Conservation (phyloP, 2,113 vertebrate genomes). For the Pygoscelis antarcticus region DNA sequence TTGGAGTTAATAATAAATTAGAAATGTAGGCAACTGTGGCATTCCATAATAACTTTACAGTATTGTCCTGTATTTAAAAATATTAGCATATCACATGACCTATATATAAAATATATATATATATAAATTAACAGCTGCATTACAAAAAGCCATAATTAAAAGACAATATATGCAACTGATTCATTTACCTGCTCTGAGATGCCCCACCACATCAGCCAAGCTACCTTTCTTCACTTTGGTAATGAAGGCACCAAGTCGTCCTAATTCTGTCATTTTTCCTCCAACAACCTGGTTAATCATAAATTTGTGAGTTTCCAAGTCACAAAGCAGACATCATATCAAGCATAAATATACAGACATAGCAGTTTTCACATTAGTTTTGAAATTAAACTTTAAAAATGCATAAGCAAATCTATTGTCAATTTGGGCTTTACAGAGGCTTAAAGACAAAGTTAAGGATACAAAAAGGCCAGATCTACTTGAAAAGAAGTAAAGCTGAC, state of each 20-base stretch:
- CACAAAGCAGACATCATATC: background rate
- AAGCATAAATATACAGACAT: background rate
- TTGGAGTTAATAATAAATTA: background rate
- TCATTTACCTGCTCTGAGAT: slow-evolving; percentile 91
- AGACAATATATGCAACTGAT: background rate
- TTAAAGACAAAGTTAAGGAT: background rate
- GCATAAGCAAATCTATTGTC: background rate
- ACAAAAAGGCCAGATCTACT: background rate
- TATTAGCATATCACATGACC: background rate
- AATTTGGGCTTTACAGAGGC: background rate
- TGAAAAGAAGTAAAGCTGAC: background rate
- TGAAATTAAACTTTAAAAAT: background rate
- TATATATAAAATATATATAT: background rate
- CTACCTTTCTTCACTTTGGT: slow-evolving; percentile 99
- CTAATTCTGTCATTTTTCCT: slow-evolving; percentile 94
- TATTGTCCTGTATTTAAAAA: background rate
- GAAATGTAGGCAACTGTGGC: background rate
- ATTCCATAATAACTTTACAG: background rate
- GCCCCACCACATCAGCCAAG: slow-evolving; percentile 95
- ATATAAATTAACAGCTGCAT: background rate
- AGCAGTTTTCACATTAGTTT: background rate
- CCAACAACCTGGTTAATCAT: slow-evolving; percentile 88
- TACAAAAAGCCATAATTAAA: background rate
- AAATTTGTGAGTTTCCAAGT: slow-evolving; percentile 46
- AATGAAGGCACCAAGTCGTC: slow-evolving; percentile 97